Percentiles rank a stretch among this genome's conserved stretches.
These are phyloP conservation scores for Bovichtus variegatus DNA, from an alignment of 2,797 vertebrate species.

Conservation along the genomic window DNA sequence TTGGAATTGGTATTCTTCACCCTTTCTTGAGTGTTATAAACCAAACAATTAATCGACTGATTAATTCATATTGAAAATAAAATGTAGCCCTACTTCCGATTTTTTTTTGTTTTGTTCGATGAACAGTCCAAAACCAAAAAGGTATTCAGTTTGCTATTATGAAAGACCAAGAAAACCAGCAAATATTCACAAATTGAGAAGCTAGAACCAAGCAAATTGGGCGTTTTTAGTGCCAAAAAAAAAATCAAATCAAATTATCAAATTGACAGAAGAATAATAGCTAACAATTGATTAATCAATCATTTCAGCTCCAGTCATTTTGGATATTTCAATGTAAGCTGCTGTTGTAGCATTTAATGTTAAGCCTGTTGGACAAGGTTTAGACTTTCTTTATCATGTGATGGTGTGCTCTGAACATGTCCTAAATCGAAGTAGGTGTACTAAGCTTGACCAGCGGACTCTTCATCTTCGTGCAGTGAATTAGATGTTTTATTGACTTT, in stretches of 20 bases:
- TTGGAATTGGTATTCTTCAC: neutral
- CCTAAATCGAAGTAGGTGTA: conserved; percentile 16
- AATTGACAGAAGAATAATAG: neutral
- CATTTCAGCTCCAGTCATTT: neutral
- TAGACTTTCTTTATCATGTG: neutral
- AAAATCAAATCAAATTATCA: neutral
- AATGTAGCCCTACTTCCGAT: neutral
- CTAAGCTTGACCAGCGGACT: neutral
- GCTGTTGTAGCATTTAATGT: neutral
- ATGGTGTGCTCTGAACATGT: neutral
- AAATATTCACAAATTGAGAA: neutral
- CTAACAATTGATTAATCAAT: neutral
- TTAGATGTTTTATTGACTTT: conserved; percentile 26
- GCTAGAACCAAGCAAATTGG: neutral
- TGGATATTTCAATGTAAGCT: neutral
- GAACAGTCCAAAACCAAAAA: neutral
- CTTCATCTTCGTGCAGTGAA: conserved; percentile 7
- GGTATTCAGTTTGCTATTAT: neutral
- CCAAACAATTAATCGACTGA: neutral
- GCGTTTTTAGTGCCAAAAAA: neutral
- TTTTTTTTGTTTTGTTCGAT: neutral
- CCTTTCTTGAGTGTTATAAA: neutral
- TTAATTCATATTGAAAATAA: neutral
- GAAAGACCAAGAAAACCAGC: neutral
- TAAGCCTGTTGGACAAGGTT: neutral